phyloP scores from a whole-genome alignment of 2,113 vertebrate species.

The Trinectes maculatus region DNA sequence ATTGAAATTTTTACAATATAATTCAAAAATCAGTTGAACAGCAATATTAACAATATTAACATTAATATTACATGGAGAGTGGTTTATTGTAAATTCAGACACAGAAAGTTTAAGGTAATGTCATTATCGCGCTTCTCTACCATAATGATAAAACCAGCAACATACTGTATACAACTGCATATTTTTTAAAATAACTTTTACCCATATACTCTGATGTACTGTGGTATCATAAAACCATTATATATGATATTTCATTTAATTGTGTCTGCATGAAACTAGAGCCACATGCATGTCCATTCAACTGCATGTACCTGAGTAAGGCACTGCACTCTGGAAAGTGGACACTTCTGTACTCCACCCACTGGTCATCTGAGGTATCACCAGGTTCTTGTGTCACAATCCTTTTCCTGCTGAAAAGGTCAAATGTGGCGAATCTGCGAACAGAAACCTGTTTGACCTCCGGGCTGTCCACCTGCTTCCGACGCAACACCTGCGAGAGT shows the following conservation, averaged over 20 bases:
- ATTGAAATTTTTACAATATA: too few relatives aligned
- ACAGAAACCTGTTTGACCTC: slow-evolving; percentile 89
- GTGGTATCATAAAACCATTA: not conserved
- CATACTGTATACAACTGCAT: not conserved
- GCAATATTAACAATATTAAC: too few relatives aligned
- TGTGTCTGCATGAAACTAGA: slow-evolving; percentile 18
- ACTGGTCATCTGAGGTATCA: slow-evolving; percentile 82
- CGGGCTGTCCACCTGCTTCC: slow-evolving; percentile 84
- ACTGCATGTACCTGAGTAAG: slow-evolving; percentile 86
- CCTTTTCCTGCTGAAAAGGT: slow-evolving; percentile 87
- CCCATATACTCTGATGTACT: not conserved
- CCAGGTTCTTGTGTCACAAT: slow-evolving; percentile 65
- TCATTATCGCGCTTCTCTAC: not conserved
- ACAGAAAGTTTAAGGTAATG: not conserved
- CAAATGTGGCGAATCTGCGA: slow-evolving; percentile 91
- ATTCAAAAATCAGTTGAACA: too few relatives aligned
- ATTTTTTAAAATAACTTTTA: not conserved
- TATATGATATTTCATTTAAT: slow-evolving; percentile 2
- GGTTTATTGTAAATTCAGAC: not conserved
- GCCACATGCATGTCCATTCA: not conserved
- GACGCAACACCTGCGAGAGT: slow-evolving; percentile 87
- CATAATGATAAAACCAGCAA: not conserved
- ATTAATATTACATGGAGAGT: not conserved
- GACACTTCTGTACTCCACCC: slow-evolving; percentile 91
- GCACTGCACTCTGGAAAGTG: slow-evolving; percentile 88